Percentiles rank a stretch among this genome's conserved stretches.
phyloP scores from a whole-genome alignment of 2,888 invertebrate genomes.

The Nymphalis urticae region DNA sequence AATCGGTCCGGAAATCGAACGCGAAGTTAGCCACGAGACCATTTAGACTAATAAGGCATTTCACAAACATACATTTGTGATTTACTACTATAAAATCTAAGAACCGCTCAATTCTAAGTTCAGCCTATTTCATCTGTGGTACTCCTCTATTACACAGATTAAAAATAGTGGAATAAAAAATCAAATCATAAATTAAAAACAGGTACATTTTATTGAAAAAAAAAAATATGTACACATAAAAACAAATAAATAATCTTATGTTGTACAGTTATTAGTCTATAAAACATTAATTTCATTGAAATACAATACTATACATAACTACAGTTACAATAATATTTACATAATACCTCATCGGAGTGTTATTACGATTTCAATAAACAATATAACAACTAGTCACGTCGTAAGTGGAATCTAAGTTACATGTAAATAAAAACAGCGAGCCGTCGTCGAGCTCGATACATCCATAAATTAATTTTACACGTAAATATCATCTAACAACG shows the following conservation, averaged over 20 bases:
- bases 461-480: slow-evolving; percentile 67
- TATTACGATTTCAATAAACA: slow-evolving; percentile 72
- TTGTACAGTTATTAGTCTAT: slow-evolving; percentile 79
- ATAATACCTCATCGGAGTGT: slow-evolving; percentile 75
- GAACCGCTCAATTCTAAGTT: background rate
- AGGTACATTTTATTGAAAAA: slow-evolving; percentile 82
- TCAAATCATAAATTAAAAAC: slow-evolving; percentile 68
- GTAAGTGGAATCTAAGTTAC: slow-evolving; percentile 61
- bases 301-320: slow-evolving; percentile 82
- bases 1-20: too few relatives aligned
- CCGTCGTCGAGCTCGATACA: slow-evolving; percentile 54
- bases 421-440: slow-evolving; percentile 75
- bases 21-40: too few relatives aligned
- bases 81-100: background rate
- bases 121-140: background rate
- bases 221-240: slow-evolving; percentile 82
- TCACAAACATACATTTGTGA: too few relatives aligned
- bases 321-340: slow-evolving; percentile 76
- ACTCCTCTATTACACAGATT: background rate
- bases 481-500: slow-evolving; percentile 71
- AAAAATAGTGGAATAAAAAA: slow-evolving; percentile 35
- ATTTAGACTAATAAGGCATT: too few relatives aligned
- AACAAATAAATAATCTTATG: slow-evolving; percentile 82
- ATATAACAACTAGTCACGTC: slow-evolving; percentile 74
- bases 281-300: slow-evolving; percentile 82